Percentiles rank a stretch among this genome's conserved stretches.
phyloP scores from a whole-genome alignment of 2,888 invertebrate species.

The Scaptomyza reducta region DNA sequence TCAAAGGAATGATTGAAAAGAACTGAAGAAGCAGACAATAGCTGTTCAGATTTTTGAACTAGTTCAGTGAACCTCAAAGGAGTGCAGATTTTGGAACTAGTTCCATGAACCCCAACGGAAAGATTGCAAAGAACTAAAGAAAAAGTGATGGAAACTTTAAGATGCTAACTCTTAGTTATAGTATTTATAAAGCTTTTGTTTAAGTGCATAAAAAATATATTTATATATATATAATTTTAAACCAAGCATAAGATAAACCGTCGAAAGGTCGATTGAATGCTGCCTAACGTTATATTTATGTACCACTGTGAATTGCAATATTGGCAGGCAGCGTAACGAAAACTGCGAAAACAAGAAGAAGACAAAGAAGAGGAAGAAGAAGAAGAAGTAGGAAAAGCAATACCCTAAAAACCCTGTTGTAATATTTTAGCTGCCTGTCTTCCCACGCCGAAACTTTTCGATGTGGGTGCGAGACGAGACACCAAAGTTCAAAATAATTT shows the following conservation, averaged over 20 bases:
- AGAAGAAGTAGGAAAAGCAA: neutral
- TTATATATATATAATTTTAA: no score
- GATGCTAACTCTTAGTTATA: no score
- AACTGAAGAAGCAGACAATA: no score
- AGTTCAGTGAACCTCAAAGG: neutral
- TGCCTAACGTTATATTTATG: constrained; percentile 38
- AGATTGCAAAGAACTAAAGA: no score
- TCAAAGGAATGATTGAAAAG: no score
- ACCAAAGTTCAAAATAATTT: constrained; percentile 76
- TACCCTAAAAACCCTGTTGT: constrained; percentile 4
- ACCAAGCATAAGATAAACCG: no score
- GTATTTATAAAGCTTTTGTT: no score
- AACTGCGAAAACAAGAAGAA: neutral
- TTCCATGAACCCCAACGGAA: neutral
- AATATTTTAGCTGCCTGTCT: constrained; percentile 23
- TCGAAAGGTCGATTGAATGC: constrained; percentile 5
- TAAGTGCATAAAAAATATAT: no score
- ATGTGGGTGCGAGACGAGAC: constrained; percentile 64
- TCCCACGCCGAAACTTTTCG: constrained; percentile 49
- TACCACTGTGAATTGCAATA: constrained; percentile 10
- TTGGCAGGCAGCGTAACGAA: constrained; percentile 34
- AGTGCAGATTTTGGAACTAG: neutral
- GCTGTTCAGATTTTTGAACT: neutral
- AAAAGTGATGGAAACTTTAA: no score
- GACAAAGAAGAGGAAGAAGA: neutral